Evolutionary conservation across 2,113 vertebrate species (phyloP), one percentile per base, ranked within the genome.

Genomic region (Eleginops maclovinus): DNA sequence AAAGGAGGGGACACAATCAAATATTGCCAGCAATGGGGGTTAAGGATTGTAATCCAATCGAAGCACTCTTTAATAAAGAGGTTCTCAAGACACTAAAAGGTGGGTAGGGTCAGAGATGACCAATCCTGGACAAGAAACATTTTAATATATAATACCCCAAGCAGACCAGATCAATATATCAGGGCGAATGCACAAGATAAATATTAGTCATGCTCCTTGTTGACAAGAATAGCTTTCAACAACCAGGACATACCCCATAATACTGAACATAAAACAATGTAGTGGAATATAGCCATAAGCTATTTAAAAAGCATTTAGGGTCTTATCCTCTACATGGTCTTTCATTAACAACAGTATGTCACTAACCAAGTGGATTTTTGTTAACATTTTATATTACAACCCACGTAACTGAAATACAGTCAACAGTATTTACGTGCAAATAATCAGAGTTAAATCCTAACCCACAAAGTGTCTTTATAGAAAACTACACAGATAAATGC

Each of bases 71-170:
- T 59, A 51, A 53, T 67, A 47, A 86, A 86, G 75, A 89, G 77
- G 80, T 82, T 88, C 43, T 81, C 40, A 19, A 54, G 47, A 80
- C 73, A 75, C 49, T 81, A 54, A 80, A 84, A 82, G 53, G 51
- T 84, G 66, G 68, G 64, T 53, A 63, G 78, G 68, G 47, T 72
- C 24, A 81, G 64, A 74, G 69, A 64, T 24, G 7, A 59, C 75
- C 85, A 91, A 87, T 92, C 91, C 87, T 91, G 87, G 84, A 81
- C 54, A 16, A 70, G 75, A 79, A 77, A 72, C 56, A 69, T 69
- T 73, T 74, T 5, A 47, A 75, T 64, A 75, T 66, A 3, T 71
- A 64, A 19, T 1, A 0, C 59, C 61, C 67, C 62, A 64, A 61
- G 19, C 40, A 81, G 53, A 68, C 1, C 4, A 36, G 61, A 78